Evolutionary conservation across 2,888 invertebrate species (phyloP), one percentile per base, ranked within the genome.

Genomic region (Subacronicta megacephala): DNA sequence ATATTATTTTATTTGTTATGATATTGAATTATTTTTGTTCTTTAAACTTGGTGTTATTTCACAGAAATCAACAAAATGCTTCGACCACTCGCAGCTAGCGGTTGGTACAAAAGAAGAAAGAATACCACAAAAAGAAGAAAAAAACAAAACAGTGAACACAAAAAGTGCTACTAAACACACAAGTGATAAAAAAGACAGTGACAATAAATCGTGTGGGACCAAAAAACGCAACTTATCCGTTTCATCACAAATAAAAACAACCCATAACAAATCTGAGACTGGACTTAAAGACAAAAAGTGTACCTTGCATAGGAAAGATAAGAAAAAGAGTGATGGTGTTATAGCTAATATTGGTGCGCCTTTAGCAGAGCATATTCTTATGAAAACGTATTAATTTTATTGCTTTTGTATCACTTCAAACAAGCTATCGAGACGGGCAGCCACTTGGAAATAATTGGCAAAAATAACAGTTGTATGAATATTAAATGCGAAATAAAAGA

Each of bases 41-140:
- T n/a, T n/a, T n/a, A 37, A 18, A 16, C 0, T 7, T 31, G 0
- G 13, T 10, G 20, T 67, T 51, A 33, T 63, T 67, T 59, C 62
- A 62, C 90, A 94, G 93, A 93, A 92, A 87, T 87, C 90, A 42
- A 92, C 89, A 56, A 92, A 82, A 49, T 94, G 93, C 64, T 90
- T 93, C 77, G 92, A 94, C 75, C 90, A 91, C 64, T 77, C 89
- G 1, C 93, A 92, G 60, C 81, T 94, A 47, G 72, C 88, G 16
- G 84, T 86, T 2, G 80, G 66, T 9, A 33, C 62, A 23, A 62
- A 68, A 59, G 63, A 42, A 71, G 77, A 45, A 38, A 65, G 71
- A 58, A 65, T 71, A 58, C 65, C 42, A 44, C 55, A 47, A 44
- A 54, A 65, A 56, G 61, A 78, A 52, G 64, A 69, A 31, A 74